These are phyloP conservation scores for Lottia scabra DNA, from an alignment of 2,888 invertebrate species.

Conservation along the genomic window DNA sequence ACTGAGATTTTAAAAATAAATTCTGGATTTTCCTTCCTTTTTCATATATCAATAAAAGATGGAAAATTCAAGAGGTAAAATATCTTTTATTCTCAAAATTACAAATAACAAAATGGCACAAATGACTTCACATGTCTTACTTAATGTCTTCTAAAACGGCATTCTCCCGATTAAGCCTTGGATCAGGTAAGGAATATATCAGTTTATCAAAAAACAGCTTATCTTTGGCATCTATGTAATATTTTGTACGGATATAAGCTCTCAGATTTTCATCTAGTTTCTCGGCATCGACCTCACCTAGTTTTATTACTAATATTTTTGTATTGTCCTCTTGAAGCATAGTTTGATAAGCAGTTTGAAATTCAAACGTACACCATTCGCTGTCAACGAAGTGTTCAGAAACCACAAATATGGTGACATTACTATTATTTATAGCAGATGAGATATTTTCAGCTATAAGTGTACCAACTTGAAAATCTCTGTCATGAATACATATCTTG, in stretches of 20 bases:
- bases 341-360: conserved; percentile 8
- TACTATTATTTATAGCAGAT: conserved; percentile 6
- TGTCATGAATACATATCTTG: conserved; percentile 4
- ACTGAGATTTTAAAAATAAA: no score
- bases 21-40: no score
- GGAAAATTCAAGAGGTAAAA: no score
- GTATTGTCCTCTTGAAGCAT: neutral
- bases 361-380: conserved; percentile 11
- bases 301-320: neutral
- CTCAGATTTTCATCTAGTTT: neutral
- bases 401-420: neutral
- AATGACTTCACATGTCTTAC: no score
- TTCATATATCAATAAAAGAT: no score
- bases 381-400: conserved; percentile 4
- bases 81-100: no score
- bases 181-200: neutral
- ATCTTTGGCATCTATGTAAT: neutral
- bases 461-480: conserved; percentile 7
- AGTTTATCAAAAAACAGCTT: neutral
- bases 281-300: neutral
- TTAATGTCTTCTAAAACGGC: no score
- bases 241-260: neutral
- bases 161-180: no score
- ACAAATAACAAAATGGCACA: no score
- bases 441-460: conserved; percentile 3